These are phyloP conservation scores for Eretmochelys imbricata DNA, from an alignment of 2,113 vertebrate genomes.

Conservation along the genomic window DNA sequence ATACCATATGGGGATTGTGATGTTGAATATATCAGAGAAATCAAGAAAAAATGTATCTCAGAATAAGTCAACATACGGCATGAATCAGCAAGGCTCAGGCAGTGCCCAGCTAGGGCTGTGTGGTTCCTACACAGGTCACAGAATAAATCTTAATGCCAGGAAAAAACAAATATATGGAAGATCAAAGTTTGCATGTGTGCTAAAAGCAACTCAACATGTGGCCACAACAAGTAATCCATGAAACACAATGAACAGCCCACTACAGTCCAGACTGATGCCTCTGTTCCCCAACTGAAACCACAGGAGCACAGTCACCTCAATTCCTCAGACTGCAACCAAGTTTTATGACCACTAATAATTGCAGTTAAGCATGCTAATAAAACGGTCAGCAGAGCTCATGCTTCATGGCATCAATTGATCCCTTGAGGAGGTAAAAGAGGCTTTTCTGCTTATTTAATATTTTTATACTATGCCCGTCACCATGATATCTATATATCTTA, in stretches of 20 bases:
- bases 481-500: background rate
- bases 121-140: slow-evolving; percentile 34
- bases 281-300: background rate
- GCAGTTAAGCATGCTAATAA: background rate
- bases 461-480: background rate
- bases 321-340: background rate
- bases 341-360: background rate
- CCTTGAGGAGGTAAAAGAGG: background rate
- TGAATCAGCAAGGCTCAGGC: slow-evolving; percentile 41
- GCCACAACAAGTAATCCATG: background rate
- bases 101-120: slow-evolving; percentile 11
- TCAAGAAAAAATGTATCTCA: slow-evolving; percentile 38
- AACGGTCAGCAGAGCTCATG: background rate
- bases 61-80: slow-evolving; percentile 61
- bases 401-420: background rate
- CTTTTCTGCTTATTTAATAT: background rate
- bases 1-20: slow-evolving; percentile 67
- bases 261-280: fast-evolving
- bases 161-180: background rate
- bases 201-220: slow-evolving; percentile 34
- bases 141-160: slow-evolving; percentile 15
- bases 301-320: background rate
- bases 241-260: background rate
- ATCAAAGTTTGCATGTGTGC: slow-evolving; percentile 25
- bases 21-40: slow-evolving; percentile 59